These are phyloP conservation scores for Dione juno DNA, from an alignment of 2,888 invertebrate species.

Conservation along the genomic window DNA sequence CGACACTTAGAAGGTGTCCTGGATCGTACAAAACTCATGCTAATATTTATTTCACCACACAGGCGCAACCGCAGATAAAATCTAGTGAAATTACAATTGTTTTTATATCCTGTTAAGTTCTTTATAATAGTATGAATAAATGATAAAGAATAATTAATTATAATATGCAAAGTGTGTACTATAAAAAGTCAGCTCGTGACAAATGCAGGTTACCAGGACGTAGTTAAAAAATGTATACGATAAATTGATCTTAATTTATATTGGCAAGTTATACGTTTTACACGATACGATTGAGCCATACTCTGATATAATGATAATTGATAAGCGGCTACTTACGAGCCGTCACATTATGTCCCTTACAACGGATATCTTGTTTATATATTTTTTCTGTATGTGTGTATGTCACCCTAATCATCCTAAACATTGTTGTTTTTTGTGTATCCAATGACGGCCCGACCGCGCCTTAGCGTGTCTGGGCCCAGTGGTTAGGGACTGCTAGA, in stretches of 20 bases:
- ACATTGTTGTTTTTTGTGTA: too few relatives aligned
- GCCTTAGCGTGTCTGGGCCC: too few relatives aligned
- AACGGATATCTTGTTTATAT: too few relatives aligned
- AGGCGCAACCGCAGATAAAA: too few relatives aligned
- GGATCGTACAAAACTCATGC: too few relatives aligned
- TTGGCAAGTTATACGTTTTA: constrained; percentile 8
- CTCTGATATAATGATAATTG: constrained; percentile 16
- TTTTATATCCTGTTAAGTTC: constrained; percentile 17
- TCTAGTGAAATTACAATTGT: background rate
- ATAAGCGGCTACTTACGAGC: background rate
- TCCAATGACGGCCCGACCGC: too few relatives aligned
- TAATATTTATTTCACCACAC: too few relatives aligned
- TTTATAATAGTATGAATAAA: background rate
- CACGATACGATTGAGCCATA: constrained; percentile 5
- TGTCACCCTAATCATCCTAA: too few relatives aligned
- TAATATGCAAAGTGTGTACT: constrained; percentile 6
- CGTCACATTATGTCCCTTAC: background rate
- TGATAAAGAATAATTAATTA: background rate
- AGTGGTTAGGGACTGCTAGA: too few relatives aligned
- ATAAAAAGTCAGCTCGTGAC: constrained; percentile 22
- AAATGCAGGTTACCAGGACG: constrained; percentile 20
- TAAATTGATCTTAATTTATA: constrained; percentile 21
- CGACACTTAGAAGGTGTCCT: too few relatives aligned
- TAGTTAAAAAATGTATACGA: constrained; percentile 17
- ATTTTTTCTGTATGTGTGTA: too few relatives aligned